Percentiles rank a stretch among this genome's conserved stretches.
Evolutionary conservation across 2,113 vertebrate species (phyloP).

Genomic region (Macquaria australasica): DNA sequence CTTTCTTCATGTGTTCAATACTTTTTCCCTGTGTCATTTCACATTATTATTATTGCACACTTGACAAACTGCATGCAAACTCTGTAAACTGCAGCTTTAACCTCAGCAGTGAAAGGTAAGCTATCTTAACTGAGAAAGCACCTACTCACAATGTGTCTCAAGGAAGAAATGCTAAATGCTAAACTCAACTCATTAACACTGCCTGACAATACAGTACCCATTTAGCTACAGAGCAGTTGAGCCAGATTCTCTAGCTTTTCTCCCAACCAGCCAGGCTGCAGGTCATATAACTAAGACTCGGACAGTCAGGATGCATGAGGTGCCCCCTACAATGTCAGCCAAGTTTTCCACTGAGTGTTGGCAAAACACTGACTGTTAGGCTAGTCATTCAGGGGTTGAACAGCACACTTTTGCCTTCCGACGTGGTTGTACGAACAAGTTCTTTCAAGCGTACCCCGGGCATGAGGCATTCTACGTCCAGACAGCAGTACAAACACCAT

Average conservation of each 20-base stretch:
- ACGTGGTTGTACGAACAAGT: background rate
- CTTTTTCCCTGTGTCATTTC: too few species aligned
- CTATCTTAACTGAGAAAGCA: background rate
- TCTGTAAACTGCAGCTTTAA: background rate
- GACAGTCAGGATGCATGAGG: background rate
- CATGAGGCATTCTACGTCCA: background rate
- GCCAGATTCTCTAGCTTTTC: background rate
- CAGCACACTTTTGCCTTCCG: background rate
- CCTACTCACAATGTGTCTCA: background rate
- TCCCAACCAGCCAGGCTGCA: background rate
- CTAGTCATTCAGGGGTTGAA: background rate
- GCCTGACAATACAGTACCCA: background rate
- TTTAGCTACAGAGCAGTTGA: background rate
- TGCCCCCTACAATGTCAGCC: background rate
- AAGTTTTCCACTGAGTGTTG: background rate
- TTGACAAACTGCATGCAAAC: background rate
- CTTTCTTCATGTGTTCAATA: too few species aligned
- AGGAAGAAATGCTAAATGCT: background rate
- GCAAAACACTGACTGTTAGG: background rate
- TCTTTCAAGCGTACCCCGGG: background rate
- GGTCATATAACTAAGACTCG: background rate
- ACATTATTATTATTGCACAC: too few species aligned
- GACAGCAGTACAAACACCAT: background rate
- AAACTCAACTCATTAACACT: background rate
- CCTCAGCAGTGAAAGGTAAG: background rate